phyloP scores from a whole-genome alignment of 2,797 vertebrate species.

The Diceros bicornis region DNA sequence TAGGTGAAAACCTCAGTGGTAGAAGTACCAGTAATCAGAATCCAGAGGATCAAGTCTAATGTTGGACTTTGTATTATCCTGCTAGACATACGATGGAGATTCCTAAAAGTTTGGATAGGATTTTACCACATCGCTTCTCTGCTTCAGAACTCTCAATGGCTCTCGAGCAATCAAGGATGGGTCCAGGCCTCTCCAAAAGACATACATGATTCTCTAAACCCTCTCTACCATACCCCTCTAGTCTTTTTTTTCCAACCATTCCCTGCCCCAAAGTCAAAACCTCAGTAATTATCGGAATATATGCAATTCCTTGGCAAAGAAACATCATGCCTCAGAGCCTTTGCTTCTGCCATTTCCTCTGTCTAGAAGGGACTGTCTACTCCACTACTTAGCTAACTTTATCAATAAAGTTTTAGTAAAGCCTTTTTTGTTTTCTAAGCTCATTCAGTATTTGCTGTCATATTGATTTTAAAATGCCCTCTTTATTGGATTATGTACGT shows the following conservation, averaged over 20 bases:
- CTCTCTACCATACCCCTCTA: no score
- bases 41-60: neutral
- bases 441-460: neutral
- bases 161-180: neutral
- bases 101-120: neutral
- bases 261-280: neutral
- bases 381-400: neutral
- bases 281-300: neutral
- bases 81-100: neutral
- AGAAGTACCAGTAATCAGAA: neutral
- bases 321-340: neutral
- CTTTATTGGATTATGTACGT: neutral
- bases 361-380: neutral
- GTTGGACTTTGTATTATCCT: neutral
- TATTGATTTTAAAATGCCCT: neutral
- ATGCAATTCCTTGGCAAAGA: neutral
- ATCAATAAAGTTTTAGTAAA: neutral
- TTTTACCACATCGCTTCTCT: neutral
- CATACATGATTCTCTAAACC: neutral
- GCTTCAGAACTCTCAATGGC: neutral
- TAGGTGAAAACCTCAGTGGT: neutral
- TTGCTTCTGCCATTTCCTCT: neutral
- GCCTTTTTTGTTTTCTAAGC: neutral
- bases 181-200: neutral
- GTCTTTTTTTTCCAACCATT: neutral